Conservation (phyloP, 1,140 invertebrate species). For the Trachymyrmex cornetzi region DNA sequence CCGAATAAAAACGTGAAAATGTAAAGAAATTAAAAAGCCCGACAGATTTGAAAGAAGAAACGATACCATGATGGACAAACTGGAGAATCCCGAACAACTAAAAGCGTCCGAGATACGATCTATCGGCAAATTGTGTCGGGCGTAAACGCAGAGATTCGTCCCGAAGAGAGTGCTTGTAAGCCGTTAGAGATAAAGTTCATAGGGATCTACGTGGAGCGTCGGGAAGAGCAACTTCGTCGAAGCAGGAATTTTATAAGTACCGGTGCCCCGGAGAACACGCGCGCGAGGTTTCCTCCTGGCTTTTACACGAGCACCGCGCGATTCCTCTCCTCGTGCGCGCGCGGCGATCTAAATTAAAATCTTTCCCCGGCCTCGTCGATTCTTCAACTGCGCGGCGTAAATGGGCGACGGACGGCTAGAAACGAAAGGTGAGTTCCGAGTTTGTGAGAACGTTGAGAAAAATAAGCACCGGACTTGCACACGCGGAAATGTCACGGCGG, state of each 20-base stretch:
- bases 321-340: conserved; percentile 38
- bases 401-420: conserved; percentile 38
- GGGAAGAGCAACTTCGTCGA: conserved; percentile 27
- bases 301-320: conserved; percentile 35
- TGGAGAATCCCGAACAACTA: neutral
- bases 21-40: neutral
- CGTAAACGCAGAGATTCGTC: conserved; percentile 41
- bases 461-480: conserved; percentile 6
- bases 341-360: conserved; percentile 40
- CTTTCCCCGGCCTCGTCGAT: conserved; percentile 31
- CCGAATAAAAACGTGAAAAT: conserved; percentile 28
- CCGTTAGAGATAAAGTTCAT: conserved; percentile 47
- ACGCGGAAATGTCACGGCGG: conserved; percentile 23
- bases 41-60: neutral
- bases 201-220: conserved; percentile 27
- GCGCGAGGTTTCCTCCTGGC: conserved; percentile 30
- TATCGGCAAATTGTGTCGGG: conserved; percentile 50
- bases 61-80: conserved; percentile 1
- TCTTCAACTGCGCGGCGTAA: conserved; percentile 44
- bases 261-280: conserved; percentile 1
- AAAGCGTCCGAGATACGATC: conserved; percentile 6
- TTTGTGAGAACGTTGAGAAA: conserved; percentile 20
- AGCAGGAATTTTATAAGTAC: conserved; percentile 48
- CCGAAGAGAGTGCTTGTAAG: conserved; percentile 24
- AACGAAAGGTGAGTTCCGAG: neutral